A percentile compares a stretch with the other conserved stretches of the same genome.
These are phyloP conservation scores for Sternarchorhynchus goeldii DNA, from an alignment of 2,797 vertebrate species.

Conservation along the genomic window DNA sequence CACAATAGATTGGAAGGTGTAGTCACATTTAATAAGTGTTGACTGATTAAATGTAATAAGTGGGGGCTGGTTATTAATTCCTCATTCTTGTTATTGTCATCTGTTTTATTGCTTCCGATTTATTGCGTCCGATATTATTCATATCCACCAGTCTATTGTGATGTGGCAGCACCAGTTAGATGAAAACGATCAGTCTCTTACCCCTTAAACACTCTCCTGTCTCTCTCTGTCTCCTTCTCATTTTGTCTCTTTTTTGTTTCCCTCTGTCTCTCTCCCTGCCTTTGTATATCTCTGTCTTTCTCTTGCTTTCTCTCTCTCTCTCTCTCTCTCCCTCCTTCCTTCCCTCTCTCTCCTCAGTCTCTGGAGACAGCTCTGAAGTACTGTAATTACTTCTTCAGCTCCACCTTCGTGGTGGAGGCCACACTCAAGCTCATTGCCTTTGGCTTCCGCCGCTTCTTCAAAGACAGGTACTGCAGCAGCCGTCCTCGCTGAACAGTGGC, in stretches of 20 bases:
- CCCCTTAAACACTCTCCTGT: not conserved
- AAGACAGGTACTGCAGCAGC: constrained; percentile 81
- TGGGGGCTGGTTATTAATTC: no score
- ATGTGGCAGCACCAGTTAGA: no score
- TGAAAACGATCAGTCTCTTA: not conserved
- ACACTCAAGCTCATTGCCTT: constrained; percentile 92
- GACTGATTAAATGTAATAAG: no score
- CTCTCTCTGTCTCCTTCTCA: not conserved
- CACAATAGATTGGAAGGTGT: not conserved
- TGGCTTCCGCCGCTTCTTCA: constrained; percentile 93
- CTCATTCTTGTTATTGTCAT: no score
- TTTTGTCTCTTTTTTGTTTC: constrained; percentile 4
- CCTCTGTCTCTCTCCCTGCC: constrained; percentile 8
- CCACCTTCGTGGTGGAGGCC: constrained; percentile 93
- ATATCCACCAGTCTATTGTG: no score
- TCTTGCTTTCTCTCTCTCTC: constrained; percentile 56
- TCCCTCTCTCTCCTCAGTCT: constrained; percentile 72
- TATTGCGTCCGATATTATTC: no score
- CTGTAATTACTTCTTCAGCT: constrained; percentile 97
- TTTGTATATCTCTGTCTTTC: not conserved
- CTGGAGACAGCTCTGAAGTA: constrained; percentile 90
- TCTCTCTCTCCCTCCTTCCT: constrained; percentile 16
- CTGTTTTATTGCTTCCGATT: no score
- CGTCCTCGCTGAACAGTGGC: not conserved
- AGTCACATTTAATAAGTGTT: no score